Base-by-base conservation (phyloP, 1,140 invertebrate species). In the Cecropterus lyciades region DNA sequence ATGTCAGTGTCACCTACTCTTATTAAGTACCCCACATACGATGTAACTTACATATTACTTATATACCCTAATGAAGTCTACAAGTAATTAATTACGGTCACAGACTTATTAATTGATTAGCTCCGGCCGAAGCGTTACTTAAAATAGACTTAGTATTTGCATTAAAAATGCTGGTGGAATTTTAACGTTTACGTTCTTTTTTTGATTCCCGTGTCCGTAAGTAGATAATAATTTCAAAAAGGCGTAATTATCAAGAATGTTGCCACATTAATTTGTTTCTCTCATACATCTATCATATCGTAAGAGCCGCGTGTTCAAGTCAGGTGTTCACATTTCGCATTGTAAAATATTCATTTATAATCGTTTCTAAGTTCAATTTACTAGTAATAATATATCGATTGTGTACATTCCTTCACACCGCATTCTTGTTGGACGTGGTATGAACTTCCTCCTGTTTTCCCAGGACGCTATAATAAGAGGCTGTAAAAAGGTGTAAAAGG, bases 21-120 rank as follows among this genome's bases (percentile, higher is more conserved):
- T 16, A 37, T 46, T 46, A 30, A 4, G 27, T 43, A 5, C 20
- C 20, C 20, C 20, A 33, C 27, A 48, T 33, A 60, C 15, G 48
- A 48, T 13, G 42, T 48, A 59, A 59, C 14, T 55, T 40, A 42
- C 52, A 17, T 40, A 55, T 56, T 42, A 20, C 52, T 56, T 56
- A 11, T 17, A 13, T 30, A 48, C 56, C 15, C 14, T 48, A 59
- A 59, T 48, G 15, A 37, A 30, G 33, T 60, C 20, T 60, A 27
- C 14, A 7, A 49, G 27, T 33, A 48, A 62, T 62, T 49, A 62
- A 62, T 62, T 62, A 46, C 48, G 42, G 27, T 33, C 42, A 59
- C 24, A 48, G 24, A 40, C 56, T 33, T 59, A 49, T 49, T 49
- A 62, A 62, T 49, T 62, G 24, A 62, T 62, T 48, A 62, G 33